A percentile compares a stretch with the other conserved stretches of the same genome.
These are phyloP conservation scores for Ceyx margarethae DNA, from an alignment of 2,113 vertebrate species.

Conservation along the genomic window DNA sequence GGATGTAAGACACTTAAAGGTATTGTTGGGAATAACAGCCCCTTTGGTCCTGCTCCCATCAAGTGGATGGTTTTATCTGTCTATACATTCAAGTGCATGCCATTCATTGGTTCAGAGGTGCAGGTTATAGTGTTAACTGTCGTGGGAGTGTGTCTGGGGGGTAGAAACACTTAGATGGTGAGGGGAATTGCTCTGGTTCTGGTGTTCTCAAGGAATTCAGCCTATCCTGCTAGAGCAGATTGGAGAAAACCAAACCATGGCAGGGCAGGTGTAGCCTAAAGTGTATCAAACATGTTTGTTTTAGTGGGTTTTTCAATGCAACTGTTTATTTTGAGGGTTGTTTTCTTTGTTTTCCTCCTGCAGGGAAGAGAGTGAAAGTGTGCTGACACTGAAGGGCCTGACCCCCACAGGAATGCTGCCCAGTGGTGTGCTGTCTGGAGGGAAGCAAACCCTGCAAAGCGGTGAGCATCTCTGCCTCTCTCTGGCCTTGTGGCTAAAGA, in stretches of 20 bases:
- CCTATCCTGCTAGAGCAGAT: neutral
- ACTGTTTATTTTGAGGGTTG: neutral
- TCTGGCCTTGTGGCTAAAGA: neutral
- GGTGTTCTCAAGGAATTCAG: neutral
- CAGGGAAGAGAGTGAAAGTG: constrained; percentile 99
- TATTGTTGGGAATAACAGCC: neutral
- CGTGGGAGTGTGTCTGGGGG: neutral
- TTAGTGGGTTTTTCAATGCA: fast-evolving
- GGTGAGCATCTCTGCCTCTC: constrained; percentile 80
- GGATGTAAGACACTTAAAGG: neutral
- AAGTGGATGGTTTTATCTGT: neutral
- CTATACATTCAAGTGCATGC: neutral
- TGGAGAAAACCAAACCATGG: neutral
- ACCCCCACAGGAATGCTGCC: constrained; percentile 98
- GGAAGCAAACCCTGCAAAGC: constrained; percentile 96
- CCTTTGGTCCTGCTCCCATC: neutral
- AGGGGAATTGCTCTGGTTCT: neutral
- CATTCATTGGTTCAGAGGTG: neutral
- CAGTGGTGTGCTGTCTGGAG: constrained; percentile 95
- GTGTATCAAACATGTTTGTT: neutral
- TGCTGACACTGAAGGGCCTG: constrained; percentile 95
- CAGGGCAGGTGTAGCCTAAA: neutral
- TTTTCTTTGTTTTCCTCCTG: neutral
- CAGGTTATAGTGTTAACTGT: neutral
- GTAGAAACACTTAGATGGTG: neutral